Conservation (phyloP, 1,140 invertebrate species). For the Neuroterus valhalla region DNA sequence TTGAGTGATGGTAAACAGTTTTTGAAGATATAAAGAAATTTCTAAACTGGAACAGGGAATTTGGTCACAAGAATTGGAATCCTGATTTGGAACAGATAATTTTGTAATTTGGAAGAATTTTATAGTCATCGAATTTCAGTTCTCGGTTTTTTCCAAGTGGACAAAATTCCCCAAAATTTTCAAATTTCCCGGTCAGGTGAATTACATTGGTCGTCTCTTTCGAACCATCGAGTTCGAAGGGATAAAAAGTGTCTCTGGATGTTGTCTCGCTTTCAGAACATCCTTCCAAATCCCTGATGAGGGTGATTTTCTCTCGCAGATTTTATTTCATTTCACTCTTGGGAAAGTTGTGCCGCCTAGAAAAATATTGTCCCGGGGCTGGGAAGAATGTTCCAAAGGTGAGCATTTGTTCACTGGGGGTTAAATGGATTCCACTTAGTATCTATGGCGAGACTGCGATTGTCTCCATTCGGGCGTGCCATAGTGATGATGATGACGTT, state of each 20-base stretch:
- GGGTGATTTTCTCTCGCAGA: neutral
- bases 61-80: no score
- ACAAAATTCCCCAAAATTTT: no score
- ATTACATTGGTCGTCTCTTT: conserved; percentile 46
- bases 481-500: conserved; percentile 87
- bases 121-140: no score
- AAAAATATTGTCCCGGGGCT: conserved; percentile 5
- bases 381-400: conserved; percentile 11
- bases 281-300: neutral
- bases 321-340: neutral
- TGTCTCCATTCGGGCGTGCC: conserved; percentile 70
- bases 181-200: no score
- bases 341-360: conserved; percentile 2
- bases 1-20: no score
- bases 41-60: no score
- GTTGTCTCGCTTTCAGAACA: neutral
- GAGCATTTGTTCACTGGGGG: neutral
- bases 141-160: no score
- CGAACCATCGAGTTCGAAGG: conserved; percentile 9
- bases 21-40: no score
- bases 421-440: conserved; percentile 53
- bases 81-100: no score
- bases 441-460: conserved; percentile 71
- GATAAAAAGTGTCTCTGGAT: no score
- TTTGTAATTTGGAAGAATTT: no score